A percentile compares a stretch with the other conserved stretches of the same genome.
Conservation (phyloP, 2,113 vertebrate genomes). For the Siniperca knerii region DNA sequence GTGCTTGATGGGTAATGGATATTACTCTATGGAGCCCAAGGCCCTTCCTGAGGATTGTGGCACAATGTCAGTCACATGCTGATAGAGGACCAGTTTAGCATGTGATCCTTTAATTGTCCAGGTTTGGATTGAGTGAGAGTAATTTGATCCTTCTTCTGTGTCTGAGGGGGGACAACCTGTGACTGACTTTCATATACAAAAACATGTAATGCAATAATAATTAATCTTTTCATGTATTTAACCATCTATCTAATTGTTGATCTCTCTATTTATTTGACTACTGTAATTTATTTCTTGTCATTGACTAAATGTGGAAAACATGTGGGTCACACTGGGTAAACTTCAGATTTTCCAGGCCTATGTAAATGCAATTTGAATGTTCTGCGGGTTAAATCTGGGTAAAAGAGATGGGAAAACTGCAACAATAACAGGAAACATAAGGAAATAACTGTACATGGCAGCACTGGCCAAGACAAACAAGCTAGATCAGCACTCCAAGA, state of each 20-base stretch:
- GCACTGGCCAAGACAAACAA: constrained; percentile 73
- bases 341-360: constrained; percentile 29
- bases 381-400: constrained; percentile 56
- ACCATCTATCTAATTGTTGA: neutral
- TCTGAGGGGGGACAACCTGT: constrained; percentile 24
- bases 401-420: constrained; percentile 66
- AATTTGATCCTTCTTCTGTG: constrained; percentile 50
- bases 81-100: constrained; percentile 64
- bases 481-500: constrained; percentile 45
- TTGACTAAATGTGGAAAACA: constrained; percentile 46
- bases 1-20: constrained; percentile 83
- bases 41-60: constrained; percentile 72
- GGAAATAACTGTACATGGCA: constrained; percentile 62
- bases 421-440: constrained; percentile 76
- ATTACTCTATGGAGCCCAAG: constrained; percentile 67
- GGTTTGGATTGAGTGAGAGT: constrained; percentile 54
- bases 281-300: constrained; percentile 36
- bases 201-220: neutral
- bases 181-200: constrained; percentile 15
- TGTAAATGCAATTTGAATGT: constrained; percentile 47
- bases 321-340: constrained; percentile 51
- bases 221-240: neutral
- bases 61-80: constrained; percentile 71
- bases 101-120: constrained; percentile 72
- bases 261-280: constrained; percentile 11